These are phyloP conservation scores for Pan troglodytes DNA, from an alignment of 2,113 vertebrate genomes.

Conservation along the genomic window NHGRI_mPanTro3-v2.1_pri NC_072417.2:25216501-25217000, in stretches of 20 bases:
- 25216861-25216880: not conserved
- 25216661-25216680: not conserved
- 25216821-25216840: too few species aligned
- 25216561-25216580: too few species aligned
- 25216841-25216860: too few species aligned
- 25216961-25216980: not conserved
- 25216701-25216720: not conserved
- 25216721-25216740: not conserved
- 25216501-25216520: too few species aligned
- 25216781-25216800: too few species aligned
- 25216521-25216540: too few species aligned
- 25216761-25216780: too few species aligned
- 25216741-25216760: too few species aligned
- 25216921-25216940: not conserved
- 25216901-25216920: not conserved
- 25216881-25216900: not conserved
- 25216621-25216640: not conserved
- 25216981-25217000: not conserved
- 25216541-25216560: too few species aligned
- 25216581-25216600: too few species aligned
- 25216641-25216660: conserved; percentile 17
- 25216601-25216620: not conserved
- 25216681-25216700: not conserved
- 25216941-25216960: not conserved
- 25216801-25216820: too few species aligned